Evolutionary conservation across 2,888 invertebrate genomes (phyloP), one percentile per base, ranked within the genome.

Genomic region (Horisme vitalbata): DNA sequence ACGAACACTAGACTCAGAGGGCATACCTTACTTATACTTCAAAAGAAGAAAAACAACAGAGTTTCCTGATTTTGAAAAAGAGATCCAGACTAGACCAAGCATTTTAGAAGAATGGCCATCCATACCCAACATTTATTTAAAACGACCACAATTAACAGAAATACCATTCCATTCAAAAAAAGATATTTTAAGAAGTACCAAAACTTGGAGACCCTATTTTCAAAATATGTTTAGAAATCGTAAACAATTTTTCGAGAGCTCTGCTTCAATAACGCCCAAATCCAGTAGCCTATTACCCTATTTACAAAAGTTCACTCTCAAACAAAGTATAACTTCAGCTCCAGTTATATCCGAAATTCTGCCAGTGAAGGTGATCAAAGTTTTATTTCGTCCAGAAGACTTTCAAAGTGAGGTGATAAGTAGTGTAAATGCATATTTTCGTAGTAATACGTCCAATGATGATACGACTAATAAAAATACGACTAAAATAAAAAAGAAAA

Each of bases 181-280:
- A 2, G 18, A 18, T n/a, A 12, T n/a, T 11, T 2, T 9, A 6
- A 33, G 13, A 23, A 28, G 18, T 24, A 7, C 26, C 10, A 38
- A 8, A 30, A 49, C 49, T 6, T 49, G 49, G 49, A 44, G 18
- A 7, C 39, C 49, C 7, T 45, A 49, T 39, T 49, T 49, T 32
- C 43, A 20, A 32, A 36, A 36, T 10, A 8, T 2, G 12, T 27
- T 18, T 13, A 36, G 15, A 31, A 20, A 32, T 26, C 37, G 20
- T 14, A 9, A 20, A 8, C 6, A 11, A 7, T 27, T 24, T 10
- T 10, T 12, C n/a, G 11, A n/a, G 15, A 20, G 20, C 10, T 8
- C 33, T 6, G 11, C 7, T 10, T 9, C 11, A 23, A 2, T 13
- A 34, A 2, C 4, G 10, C 1, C 12, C 3, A 13, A 9, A 5